Conservation (phyloP, 2,888 invertebrate species). For the Dendrolimus pini region DNA sequence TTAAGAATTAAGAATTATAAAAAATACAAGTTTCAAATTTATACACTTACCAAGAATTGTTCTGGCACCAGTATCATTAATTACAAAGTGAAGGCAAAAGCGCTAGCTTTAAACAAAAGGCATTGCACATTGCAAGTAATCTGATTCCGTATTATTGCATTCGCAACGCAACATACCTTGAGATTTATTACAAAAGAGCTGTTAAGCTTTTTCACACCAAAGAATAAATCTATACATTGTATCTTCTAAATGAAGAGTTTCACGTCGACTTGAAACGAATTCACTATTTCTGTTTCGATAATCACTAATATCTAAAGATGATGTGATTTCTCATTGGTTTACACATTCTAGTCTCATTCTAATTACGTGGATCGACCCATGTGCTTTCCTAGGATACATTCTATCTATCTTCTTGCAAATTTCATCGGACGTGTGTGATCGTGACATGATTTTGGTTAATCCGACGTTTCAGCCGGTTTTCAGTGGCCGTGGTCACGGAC, state of each 20-base stretch:
- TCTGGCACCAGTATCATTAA: slow-evolving; percentile 41
- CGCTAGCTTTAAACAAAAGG: slow-evolving; percentile 47
- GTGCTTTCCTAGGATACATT: too few species aligned
- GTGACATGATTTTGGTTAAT: too few species aligned
- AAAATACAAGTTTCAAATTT: neutral
- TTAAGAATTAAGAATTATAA: neutral
- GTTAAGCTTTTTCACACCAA: slow-evolving; percentile 49
- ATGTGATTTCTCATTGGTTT: too few species aligned
- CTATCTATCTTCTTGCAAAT: too few species aligned
- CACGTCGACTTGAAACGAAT: neutral
- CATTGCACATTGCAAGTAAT: slow-evolving; percentile 52
- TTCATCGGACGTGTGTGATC: too few species aligned
- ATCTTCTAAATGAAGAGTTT: slow-evolving; percentile 60
- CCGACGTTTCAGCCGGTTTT: too few species aligned
- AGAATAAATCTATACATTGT: slow-evolving; percentile 47
- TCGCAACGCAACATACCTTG: slow-evolving; percentile 54
- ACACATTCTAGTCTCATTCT: too few species aligned
- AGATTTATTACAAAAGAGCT: slow-evolving; percentile 68
- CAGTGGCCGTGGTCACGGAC: too few species aligned
- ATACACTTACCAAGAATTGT: slow-evolving; percentile 1
- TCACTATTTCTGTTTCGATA: neutral
- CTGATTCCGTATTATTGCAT: slow-evolving; percentile 65
- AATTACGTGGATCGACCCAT: too few species aligned
- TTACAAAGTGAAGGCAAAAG: slow-evolving; percentile 43
- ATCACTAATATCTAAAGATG: too few species aligned